Base-by-base conservation (phyloP, 1,140 invertebrate species). In the Hypothenemus hampei region DNA sequence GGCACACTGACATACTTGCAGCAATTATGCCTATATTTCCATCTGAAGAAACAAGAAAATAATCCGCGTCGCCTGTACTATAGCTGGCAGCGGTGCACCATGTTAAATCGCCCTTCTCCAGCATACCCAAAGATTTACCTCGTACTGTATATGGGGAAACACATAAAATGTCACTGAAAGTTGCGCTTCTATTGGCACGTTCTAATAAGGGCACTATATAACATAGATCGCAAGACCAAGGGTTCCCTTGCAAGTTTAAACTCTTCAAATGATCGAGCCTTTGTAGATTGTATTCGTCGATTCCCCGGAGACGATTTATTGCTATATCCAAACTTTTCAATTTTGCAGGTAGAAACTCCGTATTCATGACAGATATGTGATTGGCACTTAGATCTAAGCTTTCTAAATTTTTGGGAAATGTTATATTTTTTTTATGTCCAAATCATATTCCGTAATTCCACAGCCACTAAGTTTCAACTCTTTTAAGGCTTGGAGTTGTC, bases 211-310 rank as follows among this genome's bases (percentile, higher is more conserved):
- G 75, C 11, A 72, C 73, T 6, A 77, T 78, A 43, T 78, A 76
- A 63, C 85, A 87, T 59, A 79, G 70, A 65, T 85, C 82, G 64
- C 84, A 87, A 3, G 76, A 73, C 82, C 83, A 86, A 3, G 77
- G 78, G 69, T 86, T 86, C 15, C 74, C 74, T 20, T 81, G 73
- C 51, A 86, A 64, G 60, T 77, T 72, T 0, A 85, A 61, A 13
- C 69, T 68, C 13, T 70, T 68, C 49, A 78, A 73, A 11, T 70
- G 70, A 51, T 79, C 79, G 39, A 82, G 64, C 46, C 73, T 65
- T 22, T 75, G 69, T 37, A 84, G 61, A n/a, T 81, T 67, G 24
- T 75, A 66, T 46, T 80, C 75, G 31, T 76, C 76, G 33, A 86
- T 63, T 1, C 78, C 79, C 43, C 77, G 69, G 47, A 86, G 75